These are phyloP conservation scores for Cephus sareptanus DNA, from an alignment of 2,888 invertebrate species.

Conservation along the genomic window DNA sequence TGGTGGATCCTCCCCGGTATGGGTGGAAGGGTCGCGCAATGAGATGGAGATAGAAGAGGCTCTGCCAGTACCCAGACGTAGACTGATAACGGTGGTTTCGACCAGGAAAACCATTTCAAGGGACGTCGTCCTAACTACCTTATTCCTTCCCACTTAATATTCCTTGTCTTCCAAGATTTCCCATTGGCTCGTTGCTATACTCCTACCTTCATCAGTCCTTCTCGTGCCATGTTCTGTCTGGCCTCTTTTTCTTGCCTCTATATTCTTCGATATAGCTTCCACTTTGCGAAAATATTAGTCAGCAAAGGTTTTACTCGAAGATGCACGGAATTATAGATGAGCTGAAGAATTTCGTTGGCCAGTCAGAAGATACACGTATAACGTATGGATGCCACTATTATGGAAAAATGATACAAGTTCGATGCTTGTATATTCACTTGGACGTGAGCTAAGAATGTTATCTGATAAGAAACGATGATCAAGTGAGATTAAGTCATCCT, in stretches of 20 bases:
- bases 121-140: constrained; percentile 19
- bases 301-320: not conserved
- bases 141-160: constrained; percentile 22
- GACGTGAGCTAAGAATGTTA: not conserved
- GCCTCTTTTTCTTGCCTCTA: not conserved
- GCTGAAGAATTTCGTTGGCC: no score
- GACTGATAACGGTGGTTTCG: constrained; percentile 20
- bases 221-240: no score
- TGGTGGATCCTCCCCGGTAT: not conserved
- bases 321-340: not conserved
- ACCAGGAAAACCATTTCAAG: constrained; percentile 20
- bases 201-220: not conserved
- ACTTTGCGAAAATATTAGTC: not conserved
- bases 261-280: not conserved
- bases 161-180: constrained; percentile 14
- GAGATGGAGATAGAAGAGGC: constrained; percentile 23
- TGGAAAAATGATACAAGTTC: not conserved
- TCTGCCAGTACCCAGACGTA: constrained; percentile 10
- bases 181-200: not conserved
- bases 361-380: not conserved
- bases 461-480: not conserved
- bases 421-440: not conserved
- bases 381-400: not conserved
- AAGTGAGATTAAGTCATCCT: not conserved
- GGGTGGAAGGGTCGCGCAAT: constrained; percentile 8